Conservation (phyloP, 2,888 invertebrate genomes). For the Myopa tessellatipennis region DNA sequence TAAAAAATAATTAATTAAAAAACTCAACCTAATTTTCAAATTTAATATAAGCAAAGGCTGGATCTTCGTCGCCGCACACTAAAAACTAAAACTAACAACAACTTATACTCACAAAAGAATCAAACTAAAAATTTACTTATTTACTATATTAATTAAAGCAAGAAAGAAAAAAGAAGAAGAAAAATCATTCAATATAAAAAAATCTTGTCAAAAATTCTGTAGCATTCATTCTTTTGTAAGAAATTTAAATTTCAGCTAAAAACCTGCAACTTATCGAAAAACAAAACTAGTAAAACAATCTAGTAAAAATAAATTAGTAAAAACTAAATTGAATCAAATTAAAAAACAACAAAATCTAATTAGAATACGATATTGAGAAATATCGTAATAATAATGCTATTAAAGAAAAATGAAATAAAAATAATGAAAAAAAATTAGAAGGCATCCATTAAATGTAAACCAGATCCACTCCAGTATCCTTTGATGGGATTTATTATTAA, state of each 20-base stretch:
- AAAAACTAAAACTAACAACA: neutral
- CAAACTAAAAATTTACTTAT: neutral
- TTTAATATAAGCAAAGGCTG: neutral
- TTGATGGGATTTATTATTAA: slow-evolving; percentile 35
- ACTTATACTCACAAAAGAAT: slow-evolving; percentile 3
- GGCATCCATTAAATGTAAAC: slow-evolving; percentile 34
- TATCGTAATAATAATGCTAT: neutral
- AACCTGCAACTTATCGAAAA: no score
- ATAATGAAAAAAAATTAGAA: slow-evolving; percentile 12
- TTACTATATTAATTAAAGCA: no score
- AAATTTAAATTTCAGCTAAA: slow-evolving; percentile 4
- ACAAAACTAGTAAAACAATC: no score
- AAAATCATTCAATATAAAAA: neutral
- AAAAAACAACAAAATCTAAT: neutral
- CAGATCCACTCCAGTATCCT: slow-evolving; percentile 37
- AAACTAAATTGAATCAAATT: neutral
- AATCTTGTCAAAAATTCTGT: neutral
- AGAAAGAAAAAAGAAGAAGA: neutral
- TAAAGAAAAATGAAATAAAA: neutral
- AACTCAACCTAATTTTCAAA: neutral
- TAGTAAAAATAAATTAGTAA: neutral
- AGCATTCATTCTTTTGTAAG: slow-evolving; percentile 11
- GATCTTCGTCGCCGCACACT: neutral
- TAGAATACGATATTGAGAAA: neutral
- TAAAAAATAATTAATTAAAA: neutral